Evolutionary conservation across 2,797 vertebrate genomes (phyloP).

Genomic region (Nasua narica): DNA sequence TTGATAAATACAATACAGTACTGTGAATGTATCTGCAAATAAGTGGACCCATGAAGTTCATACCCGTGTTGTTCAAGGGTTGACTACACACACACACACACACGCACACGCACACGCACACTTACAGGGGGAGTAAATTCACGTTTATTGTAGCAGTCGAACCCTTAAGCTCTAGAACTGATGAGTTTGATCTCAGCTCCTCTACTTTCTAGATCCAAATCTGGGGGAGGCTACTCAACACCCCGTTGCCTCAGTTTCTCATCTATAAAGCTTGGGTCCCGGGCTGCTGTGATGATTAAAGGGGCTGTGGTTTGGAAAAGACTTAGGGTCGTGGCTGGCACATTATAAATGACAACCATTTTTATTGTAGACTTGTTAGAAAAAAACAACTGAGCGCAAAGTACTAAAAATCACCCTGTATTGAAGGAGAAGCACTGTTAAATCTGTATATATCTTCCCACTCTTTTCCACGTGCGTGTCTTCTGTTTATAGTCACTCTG

Average conservation of each 20-base stretch:
- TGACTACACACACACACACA: not conserved
- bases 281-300: not conserved
- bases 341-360: not conserved
- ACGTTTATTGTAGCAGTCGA: not conserved
- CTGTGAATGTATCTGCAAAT: not conserved
- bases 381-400: not conserved
- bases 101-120: not conserved
- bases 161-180: not conserved
- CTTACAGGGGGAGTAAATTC: not conserved
- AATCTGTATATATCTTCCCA: not conserved
- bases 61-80: not conserved
- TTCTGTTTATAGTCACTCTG: not conserved
- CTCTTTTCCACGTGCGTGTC: not conserved
- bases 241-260: not conserved
- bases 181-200: not conserved
- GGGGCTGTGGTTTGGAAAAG: not conserved
- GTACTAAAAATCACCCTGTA: not conserved
- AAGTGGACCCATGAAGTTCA: not conserved
- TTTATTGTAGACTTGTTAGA: not conserved
- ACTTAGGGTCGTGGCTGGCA: not conserved
- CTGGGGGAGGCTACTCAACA: not conserved
- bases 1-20: not conserved
- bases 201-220: not conserved
- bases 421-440: not conserved
- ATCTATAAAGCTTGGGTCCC: not conserved